Base-by-base conservation (phyloP, 2,888 invertebrate genomes). In the Limnephilus auricula region DNA sequence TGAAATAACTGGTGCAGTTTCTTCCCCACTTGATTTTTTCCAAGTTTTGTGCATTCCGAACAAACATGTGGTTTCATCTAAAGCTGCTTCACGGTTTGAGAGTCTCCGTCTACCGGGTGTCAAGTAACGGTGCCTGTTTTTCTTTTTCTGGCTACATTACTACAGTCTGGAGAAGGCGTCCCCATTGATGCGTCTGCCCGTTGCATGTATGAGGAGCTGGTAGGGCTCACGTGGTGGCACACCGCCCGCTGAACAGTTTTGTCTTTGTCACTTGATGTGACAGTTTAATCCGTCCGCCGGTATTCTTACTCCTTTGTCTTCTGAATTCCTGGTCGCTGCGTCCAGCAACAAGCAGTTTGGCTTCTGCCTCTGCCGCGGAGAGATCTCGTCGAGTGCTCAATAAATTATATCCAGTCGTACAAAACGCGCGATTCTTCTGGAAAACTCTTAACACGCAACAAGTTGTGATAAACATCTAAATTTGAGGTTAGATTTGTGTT, bases 101-200 rank as follows among this genome's bases (percentile, higher is more conserved):
- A 84, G 40, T 79, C 30, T 37, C 79, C 78, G n/a, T 84, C 84
- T 25, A 90, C 78, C 90, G 84, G 78, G 90, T 87, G 65, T 87
- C 87, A 65, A 87, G 87, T 87, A 87, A 65, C 87, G 65, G 50
- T 15, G 34, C 50, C 31, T 32, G 65, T 32, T 90, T 65, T 89
- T 30, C 80, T 90, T 90, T 90, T 90, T 87, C 87, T 79, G 87
- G 65, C 90, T 79, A 40, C 37, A 37, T n/a, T 30, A 78, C 85
- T 18, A 31, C 86, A 86, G 90, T 91, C 91, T 91, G 91, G 91
- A 90, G 80, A 40, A 82, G 91, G 90, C 91, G 91, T 91, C 86
- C 86, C 91, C 91, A 91, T 91, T 91, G 91, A 91, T 82, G 89
- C 82, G 91, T n/a, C 90, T 79, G 84, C 32, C 65, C 90, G n/a